Conservation (phyloP, 2,888 invertebrate species). For the Noctua pronuba region DNA sequence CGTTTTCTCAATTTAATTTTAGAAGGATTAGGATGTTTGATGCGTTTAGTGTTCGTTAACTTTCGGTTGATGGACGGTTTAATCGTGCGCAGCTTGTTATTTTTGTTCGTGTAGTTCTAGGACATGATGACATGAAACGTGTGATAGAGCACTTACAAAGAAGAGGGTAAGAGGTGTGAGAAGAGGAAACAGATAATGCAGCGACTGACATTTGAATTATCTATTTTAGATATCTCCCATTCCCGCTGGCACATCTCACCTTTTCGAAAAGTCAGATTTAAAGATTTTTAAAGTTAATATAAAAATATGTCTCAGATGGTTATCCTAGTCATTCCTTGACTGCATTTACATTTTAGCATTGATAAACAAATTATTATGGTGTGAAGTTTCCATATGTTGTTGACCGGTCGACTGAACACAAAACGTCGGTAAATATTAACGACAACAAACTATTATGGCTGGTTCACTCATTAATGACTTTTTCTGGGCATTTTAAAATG, state of each 20-base stretch:
- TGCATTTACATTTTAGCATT: too few species aligned
- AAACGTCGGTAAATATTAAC: too few species aligned
- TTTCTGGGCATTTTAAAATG: background rate
- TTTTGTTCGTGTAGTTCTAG: background rate
- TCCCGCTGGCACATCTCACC: background rate
- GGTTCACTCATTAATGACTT: too few species aligned
- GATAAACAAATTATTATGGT: too few species aligned
- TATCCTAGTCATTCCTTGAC: too few species aligned
- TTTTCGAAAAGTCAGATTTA: background rate
- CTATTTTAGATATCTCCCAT: background rate
- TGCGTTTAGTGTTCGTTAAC: constrained; percentile 55
- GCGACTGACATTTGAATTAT: background rate
- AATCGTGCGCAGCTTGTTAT: background rate
- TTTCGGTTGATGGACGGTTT: constrained; percentile 33
- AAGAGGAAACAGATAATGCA: background rate
- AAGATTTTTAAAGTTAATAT: too few species aligned
- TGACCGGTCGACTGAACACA: too few species aligned
- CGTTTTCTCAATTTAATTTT: constrained; percentile 72
- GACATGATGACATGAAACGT: background rate
- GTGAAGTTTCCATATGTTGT: too few species aligned
- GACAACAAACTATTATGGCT: too few species aligned
- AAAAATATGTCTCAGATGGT: too few species aligned
- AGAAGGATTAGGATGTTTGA: constrained; percentile 68
- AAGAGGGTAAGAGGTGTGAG: background rate
- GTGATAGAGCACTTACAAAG: background rate